A percentile compares a stretch with the other conserved stretches of the same genome.
These are phyloP conservation scores for Julus scandinavius DNA, from an alignment of 2,888 invertebrate genomes.

Conservation along the genomic window DNA sequence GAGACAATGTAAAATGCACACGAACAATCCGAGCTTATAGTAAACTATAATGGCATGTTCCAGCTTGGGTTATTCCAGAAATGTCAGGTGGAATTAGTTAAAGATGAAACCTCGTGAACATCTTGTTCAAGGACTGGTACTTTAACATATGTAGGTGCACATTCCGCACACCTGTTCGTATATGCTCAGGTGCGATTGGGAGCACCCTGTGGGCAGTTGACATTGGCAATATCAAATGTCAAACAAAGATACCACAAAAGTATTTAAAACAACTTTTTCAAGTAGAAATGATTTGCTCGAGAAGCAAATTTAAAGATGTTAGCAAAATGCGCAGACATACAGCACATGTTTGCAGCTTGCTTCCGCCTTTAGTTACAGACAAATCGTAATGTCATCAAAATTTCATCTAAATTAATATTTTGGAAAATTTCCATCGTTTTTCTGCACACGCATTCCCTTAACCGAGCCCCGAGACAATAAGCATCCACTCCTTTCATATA, in stretches of 20 bases:
- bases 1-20: not conserved
- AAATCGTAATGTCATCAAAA: too few relatives aligned
- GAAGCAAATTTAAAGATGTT: too few relatives aligned
- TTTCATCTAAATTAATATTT: not conserved
- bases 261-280: not conserved
- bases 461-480: not conserved
- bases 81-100: not conserved
- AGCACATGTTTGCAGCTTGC: too few relatives aligned
- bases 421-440: not conserved
- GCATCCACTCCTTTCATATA: not conserved
- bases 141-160: not conserved
- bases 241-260: constrained; percentile 2
- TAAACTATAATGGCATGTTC: too few relatives aligned
- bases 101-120: not conserved
- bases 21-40: not conserved
- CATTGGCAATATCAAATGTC: constrained; percentile 24
- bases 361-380: too few relatives aligned
- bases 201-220: constrained; percentile 20
- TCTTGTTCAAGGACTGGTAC: not conserved
- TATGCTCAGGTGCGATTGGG: not conserved
- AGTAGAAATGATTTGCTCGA: too few relatives aligned
- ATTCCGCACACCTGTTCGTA: not conserved
- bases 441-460: not conserved
- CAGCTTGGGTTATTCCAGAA: not conserved
- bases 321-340: too few relatives aligned